Evolutionary conservation across 2,888 invertebrate genomes (phyloP), one percentile per base, ranked within the genome.

Genomic region (Synergus laeviventris): DNA sequence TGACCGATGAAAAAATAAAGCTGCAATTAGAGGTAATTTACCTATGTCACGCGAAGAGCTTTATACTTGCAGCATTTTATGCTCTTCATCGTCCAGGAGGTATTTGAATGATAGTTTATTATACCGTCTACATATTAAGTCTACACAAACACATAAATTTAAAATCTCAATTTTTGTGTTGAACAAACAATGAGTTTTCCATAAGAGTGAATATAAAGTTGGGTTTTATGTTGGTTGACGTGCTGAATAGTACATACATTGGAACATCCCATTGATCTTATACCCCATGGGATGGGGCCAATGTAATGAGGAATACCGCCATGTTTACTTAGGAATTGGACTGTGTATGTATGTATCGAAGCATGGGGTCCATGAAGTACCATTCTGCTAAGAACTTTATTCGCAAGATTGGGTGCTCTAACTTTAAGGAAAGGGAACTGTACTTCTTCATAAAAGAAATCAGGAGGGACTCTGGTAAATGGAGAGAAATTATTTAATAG

Each of bases 311-410:
- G 31, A 66, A 80, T 78, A 77, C 79, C 81, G 39, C 80, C 76
- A 54, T 79, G 82, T 82, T 82, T 81, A 76, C 79, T 74, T 74
- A 79, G 79, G 82, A 78, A 82, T 77, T 78, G 78, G 66, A 42
- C 60, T 74, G 38, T 70, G 45, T 21, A 62, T 45, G 39, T 70
- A 61, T 42, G 16, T 39, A 62, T 66, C 66, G 45, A 24, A 66
- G 24, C n/a, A 66, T 66, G 45, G 66, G 31, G 45, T 66, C 45
- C 31, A 45, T 49, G 8, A 45, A 66, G 66, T 66, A 66, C 66
- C 45, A 49, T 31, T 18, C 45, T 36, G 49, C 66, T 66, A 31
- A 49, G 45, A 66, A 66, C 42, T 66, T 49, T 66, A 66, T 66
- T 31, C 24, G 45, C 45, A 49, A 45, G 45, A n/a, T 9, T 66